A percentile compares a stretch with the other conserved stretches of the same genome.
Conservation (phyloP, 2,888 invertebrate genomes). For the Latrodectus elegans region DNA sequence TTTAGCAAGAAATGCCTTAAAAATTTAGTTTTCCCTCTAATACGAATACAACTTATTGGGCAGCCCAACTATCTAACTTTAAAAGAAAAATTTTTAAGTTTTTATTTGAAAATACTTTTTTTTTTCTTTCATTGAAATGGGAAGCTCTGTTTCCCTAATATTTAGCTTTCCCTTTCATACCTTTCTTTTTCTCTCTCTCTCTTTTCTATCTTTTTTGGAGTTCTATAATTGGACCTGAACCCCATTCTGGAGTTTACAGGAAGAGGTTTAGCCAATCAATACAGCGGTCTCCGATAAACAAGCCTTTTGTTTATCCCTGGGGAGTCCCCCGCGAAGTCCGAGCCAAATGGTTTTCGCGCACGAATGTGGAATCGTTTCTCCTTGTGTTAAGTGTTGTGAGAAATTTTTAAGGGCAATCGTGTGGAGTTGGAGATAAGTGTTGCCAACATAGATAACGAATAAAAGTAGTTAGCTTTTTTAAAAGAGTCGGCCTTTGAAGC, state of each 20-base stretch:
- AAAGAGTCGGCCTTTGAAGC: not conserved
- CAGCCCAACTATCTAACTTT: too few species aligned
- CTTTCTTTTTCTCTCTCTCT: not conserved
- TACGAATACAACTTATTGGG: too few species aligned
- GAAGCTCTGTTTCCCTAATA: slow-evolving; percentile 6
- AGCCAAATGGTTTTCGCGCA: not conserved
- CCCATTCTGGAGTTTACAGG: not conserved
- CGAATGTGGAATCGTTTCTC: slow-evolving; percentile 3
- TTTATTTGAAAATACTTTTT: not conserved
- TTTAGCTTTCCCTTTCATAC: not conserved
- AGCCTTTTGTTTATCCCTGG: slow-evolving; percentile 44
- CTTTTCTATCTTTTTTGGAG: slow-evolving; percentile 11
- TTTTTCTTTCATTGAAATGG: slow-evolving; percentile 36
- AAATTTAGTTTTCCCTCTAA: too few species aligned
- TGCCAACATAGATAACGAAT: slow-evolving; percentile 13
- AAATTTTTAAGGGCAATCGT: slow-evolving; percentile 40
- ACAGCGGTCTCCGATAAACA: slow-evolving; percentile 39
- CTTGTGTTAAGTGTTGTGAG: slow-evolving; percentile 18
- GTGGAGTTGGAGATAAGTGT: slow-evolving; percentile 24
- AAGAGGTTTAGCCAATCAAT: slow-evolving; percentile 41
- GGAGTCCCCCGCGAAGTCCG: not conserved
- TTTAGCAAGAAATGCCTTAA: too few species aligned
- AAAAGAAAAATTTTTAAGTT: not conserved
- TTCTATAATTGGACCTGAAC: slow-evolving; percentile 47
- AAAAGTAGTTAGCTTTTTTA: slow-evolving; percentile 7